Evolutionary conservation across 2,797 vertebrate genomes (phyloP), one percentile per base, ranked within the genome.

Genomic region (Chelon auratus): DNA sequence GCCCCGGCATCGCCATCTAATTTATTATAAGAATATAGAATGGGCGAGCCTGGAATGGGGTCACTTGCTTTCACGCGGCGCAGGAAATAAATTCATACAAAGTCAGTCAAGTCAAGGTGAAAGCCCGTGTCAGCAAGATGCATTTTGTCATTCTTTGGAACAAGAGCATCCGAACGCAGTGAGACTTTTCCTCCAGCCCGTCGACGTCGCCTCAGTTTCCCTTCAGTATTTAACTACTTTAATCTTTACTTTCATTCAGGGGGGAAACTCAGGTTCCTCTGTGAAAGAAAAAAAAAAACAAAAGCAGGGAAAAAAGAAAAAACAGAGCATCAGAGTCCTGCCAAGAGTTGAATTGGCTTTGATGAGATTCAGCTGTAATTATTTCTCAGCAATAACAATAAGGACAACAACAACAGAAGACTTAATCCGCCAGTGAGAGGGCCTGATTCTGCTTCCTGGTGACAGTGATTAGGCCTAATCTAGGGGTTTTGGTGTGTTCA

Each of bases 31-130:
- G 93, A 91, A 93, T 94, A 91, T 90, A 91, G 93, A 94, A 93
- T 88, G 87, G 92, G 87, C 77, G 43, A 52, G 83, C 78, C 83
- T 83, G 87, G 85, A 95, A 94, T 94, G 94, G 90, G 94, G 94
- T 95, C 94, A 94, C 87, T 85, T 85, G 90, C 90, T 80, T 93
- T 88, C 81, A 85, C 71, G 71, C 71, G 36, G 87, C 82, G 53
- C 68, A 56, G 82, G 80, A 93, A 93, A 94, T 92, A 93, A 89
- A 93, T 94, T 92, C 91, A 91, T 80, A 87, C 90, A 91, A 90
- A 93, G 92, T 95, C 94, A 94, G 87, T 92, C 90, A 90, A 94
- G 94, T 94, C 94, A 95, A 95, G 94, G 95, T 94, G 93, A 94
- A 94, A 93, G 72, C 86, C 81, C 72, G 62, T 93, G 93, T 94